These are phyloP conservation scores for Madoqua kirkii DNA, from an alignment of 2,113 vertebrate genomes.

Conservation along the genomic window DNA sequence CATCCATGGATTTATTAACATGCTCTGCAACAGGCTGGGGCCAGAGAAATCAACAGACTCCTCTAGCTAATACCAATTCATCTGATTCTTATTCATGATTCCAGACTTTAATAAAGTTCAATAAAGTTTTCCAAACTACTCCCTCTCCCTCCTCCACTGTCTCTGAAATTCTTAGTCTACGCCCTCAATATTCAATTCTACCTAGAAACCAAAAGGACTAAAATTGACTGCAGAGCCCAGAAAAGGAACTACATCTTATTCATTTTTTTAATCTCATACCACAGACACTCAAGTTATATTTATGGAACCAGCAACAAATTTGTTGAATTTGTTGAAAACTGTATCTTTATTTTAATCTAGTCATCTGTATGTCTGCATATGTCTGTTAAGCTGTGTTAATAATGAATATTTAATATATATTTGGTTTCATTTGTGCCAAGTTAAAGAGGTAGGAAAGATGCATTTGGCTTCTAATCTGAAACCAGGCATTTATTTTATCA, in stretches of 20 bases:
- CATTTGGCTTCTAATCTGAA: background rate
- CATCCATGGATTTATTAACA: background rate
- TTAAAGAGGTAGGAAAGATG: background rate
- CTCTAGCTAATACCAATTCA: background rate
- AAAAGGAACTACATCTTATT: background rate
- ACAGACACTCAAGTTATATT: background rate
- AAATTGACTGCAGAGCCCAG: background rate
- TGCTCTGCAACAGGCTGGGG: background rate
- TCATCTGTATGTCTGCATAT: background rate
- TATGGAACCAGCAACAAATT: background rate
- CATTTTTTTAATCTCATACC: background rate
- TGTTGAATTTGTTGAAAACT: background rate
- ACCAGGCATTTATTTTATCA: slow-evolving; percentile 8
- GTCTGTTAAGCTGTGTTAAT: background rate
- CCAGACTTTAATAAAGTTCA: background rate
- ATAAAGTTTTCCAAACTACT: background rate
- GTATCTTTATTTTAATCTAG: background rate
- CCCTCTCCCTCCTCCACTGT: background rate
- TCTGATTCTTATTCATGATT: background rate
- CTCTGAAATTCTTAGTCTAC: background rate
- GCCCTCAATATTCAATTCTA: background rate
- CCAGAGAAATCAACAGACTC: background rate
- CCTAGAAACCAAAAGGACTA: background rate
- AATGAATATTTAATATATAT: background rate
- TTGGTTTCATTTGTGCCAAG: background rate